A percentile compares a stretch with the other conserved stretches of the same genome.
Conservation (phyloP, 2,797 vertebrate species). For the Phalanger gymnotis region DNA sequence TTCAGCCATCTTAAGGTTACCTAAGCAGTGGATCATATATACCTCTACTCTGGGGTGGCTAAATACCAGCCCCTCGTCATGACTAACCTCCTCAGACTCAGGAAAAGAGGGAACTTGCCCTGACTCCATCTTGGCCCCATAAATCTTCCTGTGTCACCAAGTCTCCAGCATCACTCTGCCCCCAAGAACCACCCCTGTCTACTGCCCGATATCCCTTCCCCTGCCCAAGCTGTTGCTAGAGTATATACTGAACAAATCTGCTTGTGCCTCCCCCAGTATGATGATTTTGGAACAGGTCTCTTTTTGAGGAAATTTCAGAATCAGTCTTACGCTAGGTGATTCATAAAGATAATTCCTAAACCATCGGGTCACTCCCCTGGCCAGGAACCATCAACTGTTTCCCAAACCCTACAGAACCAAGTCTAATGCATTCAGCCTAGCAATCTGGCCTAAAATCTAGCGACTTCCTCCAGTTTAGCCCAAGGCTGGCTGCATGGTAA, state of each 20-base stretch:
- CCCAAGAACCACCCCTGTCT: not conserved
- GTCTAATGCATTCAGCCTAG: not conserved
- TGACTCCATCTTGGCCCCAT: not conserved
- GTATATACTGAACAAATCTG: not conserved
- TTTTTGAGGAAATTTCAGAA: not conserved
- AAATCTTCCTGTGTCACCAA: not conserved
- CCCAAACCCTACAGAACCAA: not conserved
- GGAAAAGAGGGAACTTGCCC: not conserved
- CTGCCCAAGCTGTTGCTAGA: not conserved
- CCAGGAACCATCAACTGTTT: not conserved
- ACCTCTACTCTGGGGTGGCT: not conserved
- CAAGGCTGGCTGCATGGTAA: not conserved
- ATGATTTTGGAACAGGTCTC: not conserved
- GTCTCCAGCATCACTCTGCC: not conserved
- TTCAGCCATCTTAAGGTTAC: not conserved
- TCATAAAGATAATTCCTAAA: not conserved
- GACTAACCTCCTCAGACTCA: not conserved
- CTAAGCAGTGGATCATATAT: not conserved
- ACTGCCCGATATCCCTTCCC: not conserved
- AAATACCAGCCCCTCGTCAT: not conserved
- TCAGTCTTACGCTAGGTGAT: not conserved
- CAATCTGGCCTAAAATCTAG: not conserved
- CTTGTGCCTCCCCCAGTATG: too few species aligned
- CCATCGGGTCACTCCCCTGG: not conserved
- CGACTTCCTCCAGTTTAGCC: not conserved